phyloP scores from a whole-genome alignment of 1,140 invertebrate species.

The Camponotus floridanus region DNA sequence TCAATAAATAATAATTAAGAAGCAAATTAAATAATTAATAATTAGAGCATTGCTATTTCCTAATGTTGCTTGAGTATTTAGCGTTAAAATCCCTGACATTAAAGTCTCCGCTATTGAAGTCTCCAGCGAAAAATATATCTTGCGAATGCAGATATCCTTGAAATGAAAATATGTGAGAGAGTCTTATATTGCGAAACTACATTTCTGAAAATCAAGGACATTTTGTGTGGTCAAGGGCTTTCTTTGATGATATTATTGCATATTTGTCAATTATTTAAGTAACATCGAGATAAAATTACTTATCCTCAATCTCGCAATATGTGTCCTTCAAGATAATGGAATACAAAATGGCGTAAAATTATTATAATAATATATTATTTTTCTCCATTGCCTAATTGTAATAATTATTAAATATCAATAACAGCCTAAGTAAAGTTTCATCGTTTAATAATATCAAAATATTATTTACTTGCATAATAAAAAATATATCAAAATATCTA shows the following conservation, averaged over 20 bases:
- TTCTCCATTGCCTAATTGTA: background rate
- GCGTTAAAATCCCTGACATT: background rate
- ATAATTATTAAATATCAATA: slow-evolving; percentile 5
- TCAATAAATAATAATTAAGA: background rate
- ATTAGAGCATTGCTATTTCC: background rate
- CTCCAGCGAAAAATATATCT: background rate
- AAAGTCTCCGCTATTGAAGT: slow-evolving; percentile 10
- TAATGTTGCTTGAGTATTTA: background rate
- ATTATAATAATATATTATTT: background rate
- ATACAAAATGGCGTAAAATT: slow-evolving; percentile 12
- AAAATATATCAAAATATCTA: background rate
- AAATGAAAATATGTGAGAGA: slow-evolving; percentile 39
- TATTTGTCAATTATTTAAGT: slow-evolving; percentile 16
- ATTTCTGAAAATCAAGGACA: slow-evolving; percentile 42
- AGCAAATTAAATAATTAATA: background rate
- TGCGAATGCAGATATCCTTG: slow-evolving; percentile 39
- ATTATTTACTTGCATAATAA: background rate
- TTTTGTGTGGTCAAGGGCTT: slow-evolving; percentile 39
- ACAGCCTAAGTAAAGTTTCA: background rate
- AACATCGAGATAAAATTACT: slow-evolving; percentile 46
- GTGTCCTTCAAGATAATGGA: background rate
- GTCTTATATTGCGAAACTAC: slow-evolving; percentile 24
- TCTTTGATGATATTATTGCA: background rate
- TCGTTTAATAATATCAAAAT: background rate
- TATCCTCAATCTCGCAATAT: slow-evolving; percentile 31